These are phyloP conservation scores for Heterodera schachtii DNA, from an alignment of 1,140 invertebrate genomes.

Conservation along the genomic window DNA sequence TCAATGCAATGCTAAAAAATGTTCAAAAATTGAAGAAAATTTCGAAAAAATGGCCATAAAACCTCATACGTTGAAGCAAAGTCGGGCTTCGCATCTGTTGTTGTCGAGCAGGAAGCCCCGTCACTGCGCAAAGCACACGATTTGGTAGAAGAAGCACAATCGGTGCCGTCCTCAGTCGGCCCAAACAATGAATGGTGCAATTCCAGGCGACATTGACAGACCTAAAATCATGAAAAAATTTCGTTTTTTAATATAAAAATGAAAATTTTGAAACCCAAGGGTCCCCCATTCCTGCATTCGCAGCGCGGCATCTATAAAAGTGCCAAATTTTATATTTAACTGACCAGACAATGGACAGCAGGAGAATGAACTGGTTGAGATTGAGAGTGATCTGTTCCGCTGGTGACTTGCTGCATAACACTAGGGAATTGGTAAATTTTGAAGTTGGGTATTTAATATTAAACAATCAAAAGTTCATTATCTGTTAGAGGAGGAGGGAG, in stretches of 20 bases:
- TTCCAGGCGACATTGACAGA: neutral
- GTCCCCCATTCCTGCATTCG: too few species aligned
- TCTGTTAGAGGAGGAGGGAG: too few species aligned
- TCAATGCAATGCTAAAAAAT: neutral
- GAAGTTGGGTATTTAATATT: too few species aligned
- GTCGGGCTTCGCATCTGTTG: neutral
- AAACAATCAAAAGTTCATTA: too few species aligned
- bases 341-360: neutral
- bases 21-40: neutral
- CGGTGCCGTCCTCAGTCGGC: neutral
- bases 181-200: conserved; percentile 2
- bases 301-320: too few species aligned
- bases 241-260: neutral
- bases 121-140: neutral
- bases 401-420: neutral
- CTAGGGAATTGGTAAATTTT: neutral
- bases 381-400: neutral
- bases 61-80: neutral
- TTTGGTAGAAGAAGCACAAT: neutral
- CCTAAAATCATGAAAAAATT: neutral
- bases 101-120: too few species aligned
- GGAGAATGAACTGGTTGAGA: neutral
- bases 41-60: neutral
- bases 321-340: neutral
- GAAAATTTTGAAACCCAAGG: too few species aligned